Base-by-base conservation (phyloP, 2,113 vertebrate species). In the Mus pahari region DNA sequence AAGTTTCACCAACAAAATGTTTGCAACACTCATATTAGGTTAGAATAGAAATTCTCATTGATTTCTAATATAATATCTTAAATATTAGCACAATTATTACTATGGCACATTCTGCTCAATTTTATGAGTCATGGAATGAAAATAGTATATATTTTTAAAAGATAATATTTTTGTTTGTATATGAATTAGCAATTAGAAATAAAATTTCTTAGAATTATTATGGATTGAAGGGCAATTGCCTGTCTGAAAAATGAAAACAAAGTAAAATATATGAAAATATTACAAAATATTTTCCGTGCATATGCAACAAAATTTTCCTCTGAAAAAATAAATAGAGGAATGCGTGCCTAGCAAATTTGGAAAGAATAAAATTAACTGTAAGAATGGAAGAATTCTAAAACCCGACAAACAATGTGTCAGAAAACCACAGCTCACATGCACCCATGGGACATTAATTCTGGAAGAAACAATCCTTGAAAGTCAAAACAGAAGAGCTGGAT, bases 241-340 rank as follows among this genome's bases (percentile, higher is more conserved):
- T 77, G 42, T 55, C 79, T 42, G n/a, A 70, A 5, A 91, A 89
- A 81, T n/a, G 1, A 88, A 84, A 91, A 55, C 45, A 74, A 77
- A 5, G 75, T 75, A 77, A 24, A 83, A 66, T 36, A 74, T 12
- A 50, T 64, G 58, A 92, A 90, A 60, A 70, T 31, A 31, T 86
- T 82, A 84, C 33, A 94, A 79, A 70, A 36, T 36, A 94, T 74
- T 70, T 83, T 0, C 82, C 77, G 64, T 7, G 2, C 4, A 82
- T 66, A 42, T 77, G 33, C 26, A 94, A 87, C 14, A 93, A 83
- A 90, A 58, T 39, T 71, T 96, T 84, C 71, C 71, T 13, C 74
- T 82, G 11, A 9, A 82, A 89, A 53, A 50, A 89, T 28, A 53
- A 50, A 89, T 28, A 19, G 24, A 66, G 53, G 19, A 64, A 53